phyloP scores from a whole-genome alignment of 2,888 invertebrate species.

The Allygus modestus region DNA sequence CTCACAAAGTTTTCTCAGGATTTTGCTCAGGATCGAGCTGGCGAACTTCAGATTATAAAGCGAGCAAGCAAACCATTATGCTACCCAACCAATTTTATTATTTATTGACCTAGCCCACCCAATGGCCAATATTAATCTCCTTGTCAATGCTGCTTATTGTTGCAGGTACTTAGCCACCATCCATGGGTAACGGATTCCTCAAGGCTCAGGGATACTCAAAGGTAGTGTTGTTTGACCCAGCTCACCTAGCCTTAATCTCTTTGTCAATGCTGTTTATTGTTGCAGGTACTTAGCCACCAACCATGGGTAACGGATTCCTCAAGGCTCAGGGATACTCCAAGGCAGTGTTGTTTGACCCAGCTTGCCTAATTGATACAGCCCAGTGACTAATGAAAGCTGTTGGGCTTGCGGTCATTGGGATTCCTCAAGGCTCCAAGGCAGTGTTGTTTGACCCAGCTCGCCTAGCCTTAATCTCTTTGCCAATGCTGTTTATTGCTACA shows the following conservation, averaged over 20 bases:
- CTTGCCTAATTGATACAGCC: slow-evolving; percentile 83
- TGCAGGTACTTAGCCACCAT: slow-evolving; percentile 83
- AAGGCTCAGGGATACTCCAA: slow-evolving; percentile 87
- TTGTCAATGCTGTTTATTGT: slow-evolving; percentile 80
- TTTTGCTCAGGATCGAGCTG: no score
- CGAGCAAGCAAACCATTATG: no score
- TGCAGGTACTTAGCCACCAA: slow-evolving; percentile 83
- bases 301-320: slow-evolving; percentile 84
- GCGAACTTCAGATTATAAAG: no score
- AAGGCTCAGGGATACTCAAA: slow-evolving; percentile 87
- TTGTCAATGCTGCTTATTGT: not conserved
- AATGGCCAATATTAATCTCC: no score
- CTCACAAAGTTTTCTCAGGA: no score
- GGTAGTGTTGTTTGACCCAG: slow-evolving; percentile 82
- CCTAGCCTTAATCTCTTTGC: slow-evolving; percentile 84
- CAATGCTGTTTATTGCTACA: slow-evolving; percentile 79
- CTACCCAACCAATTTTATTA: no score
- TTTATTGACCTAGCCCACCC: no score
- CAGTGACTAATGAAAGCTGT: slow-evolving; percentile 78
- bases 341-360: slow-evolving; percentile 82
- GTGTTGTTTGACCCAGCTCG: slow-evolving; percentile 83
- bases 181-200: slow-evolving; percentile 85
- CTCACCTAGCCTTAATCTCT: slow-evolving; percentile 83
- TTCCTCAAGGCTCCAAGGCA: no score
- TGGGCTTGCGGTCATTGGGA: slow-evolving; percentile 74